A percentile compares a stretch with the other conserved stretches of the same genome.
Evolutionary conservation across 2,113 vertebrate genomes (phyloP).

Genomic region (Ciconia maguari): DNA sequence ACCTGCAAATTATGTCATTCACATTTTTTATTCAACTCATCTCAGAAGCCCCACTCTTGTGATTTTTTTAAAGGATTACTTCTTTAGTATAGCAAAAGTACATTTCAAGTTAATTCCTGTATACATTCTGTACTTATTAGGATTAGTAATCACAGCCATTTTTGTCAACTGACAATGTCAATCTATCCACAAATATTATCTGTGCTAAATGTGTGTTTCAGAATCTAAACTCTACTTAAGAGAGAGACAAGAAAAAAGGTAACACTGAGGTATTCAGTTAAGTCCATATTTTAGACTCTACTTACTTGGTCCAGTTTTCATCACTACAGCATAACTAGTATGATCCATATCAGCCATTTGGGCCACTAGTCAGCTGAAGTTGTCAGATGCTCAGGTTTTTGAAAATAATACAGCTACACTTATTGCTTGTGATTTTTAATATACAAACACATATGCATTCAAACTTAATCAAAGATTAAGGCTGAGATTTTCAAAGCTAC

Average conservation of each 20-base stretch:
- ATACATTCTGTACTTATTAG: background rate
- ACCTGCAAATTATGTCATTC: background rate
- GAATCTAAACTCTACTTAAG: background rate
- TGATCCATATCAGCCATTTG: background rate
- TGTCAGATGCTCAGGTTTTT: background rate
- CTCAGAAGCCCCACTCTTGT: background rate
- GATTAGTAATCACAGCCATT: background rate
- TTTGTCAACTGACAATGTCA: background rate
- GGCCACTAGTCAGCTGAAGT: background rate
- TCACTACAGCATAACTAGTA: background rate
- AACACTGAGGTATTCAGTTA: background rate
- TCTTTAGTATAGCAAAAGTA: background rate
- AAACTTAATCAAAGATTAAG: slow-evolving; percentile 8
- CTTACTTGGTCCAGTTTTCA: background rate
- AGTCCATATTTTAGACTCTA: background rate
- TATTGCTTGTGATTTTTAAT: background rate
- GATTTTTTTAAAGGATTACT: background rate
- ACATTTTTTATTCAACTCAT: background rate
- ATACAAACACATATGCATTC: background rate
- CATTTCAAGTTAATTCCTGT: background rate
- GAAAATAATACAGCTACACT: background rate
- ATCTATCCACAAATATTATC: background rate
- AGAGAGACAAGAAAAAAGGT: background rate
- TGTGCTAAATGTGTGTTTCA: background rate
- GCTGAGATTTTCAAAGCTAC: slow-evolving; percentile 19